A percentile compares a stretch with the other conserved stretches of the same genome.
These are phyloP conservation scores for Hydrozoanthus tunicans DNA, from an alignment of 64 coral and sea anemone genomes.

Conservation along the genomic window DNA sequence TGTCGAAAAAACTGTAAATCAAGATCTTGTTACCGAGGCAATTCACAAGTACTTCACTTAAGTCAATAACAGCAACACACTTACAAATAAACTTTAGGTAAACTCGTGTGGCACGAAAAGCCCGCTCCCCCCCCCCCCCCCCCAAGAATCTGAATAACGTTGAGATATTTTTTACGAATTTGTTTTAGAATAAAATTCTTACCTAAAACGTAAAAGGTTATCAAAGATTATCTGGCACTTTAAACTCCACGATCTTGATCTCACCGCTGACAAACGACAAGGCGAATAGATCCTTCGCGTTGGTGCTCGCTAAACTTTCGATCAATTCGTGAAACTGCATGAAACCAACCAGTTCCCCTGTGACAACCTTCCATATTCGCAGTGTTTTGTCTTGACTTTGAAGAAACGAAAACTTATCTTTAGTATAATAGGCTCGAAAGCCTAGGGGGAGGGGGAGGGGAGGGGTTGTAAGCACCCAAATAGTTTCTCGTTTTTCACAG, in stretches of 20 bases:
- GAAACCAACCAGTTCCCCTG: conserved; percentile 32
- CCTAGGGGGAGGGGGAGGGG: background rate
- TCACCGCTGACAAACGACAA: conserved; percentile 37
- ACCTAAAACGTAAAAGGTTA: background rate
- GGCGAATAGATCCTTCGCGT: background rate
- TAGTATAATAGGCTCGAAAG: too few species aligned
- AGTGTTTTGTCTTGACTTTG: conserved; percentile 41
- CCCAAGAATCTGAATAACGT: too few species aligned
- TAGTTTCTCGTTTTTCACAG: too few species aligned
- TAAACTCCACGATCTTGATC: conserved; percentile 2
- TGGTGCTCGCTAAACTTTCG: background rate
- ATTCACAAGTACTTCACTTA: too few species aligned
- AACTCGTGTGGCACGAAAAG: too few species aligned
- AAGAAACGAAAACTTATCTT: background rate
- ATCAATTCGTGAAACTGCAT: conserved; percentile 14
- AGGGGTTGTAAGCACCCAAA: too few species aligned
- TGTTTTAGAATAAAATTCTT: background rate
- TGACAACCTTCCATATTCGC: conserved; percentile 38
- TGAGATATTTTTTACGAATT: background rate
- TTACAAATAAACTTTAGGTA: too few species aligned
- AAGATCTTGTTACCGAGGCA: too few species aligned
- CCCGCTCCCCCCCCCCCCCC: too few species aligned
- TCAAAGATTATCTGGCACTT: conserved; percentile 11
- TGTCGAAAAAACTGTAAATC: too few species aligned
- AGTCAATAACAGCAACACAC: too few species aligned